A percentile compares a stretch with the other conserved stretches of the same genome.
Evolutionary conservation across 2,113 vertebrate genomes (phyloP).

Genomic region (Pollimyrus isidori): DNA sequence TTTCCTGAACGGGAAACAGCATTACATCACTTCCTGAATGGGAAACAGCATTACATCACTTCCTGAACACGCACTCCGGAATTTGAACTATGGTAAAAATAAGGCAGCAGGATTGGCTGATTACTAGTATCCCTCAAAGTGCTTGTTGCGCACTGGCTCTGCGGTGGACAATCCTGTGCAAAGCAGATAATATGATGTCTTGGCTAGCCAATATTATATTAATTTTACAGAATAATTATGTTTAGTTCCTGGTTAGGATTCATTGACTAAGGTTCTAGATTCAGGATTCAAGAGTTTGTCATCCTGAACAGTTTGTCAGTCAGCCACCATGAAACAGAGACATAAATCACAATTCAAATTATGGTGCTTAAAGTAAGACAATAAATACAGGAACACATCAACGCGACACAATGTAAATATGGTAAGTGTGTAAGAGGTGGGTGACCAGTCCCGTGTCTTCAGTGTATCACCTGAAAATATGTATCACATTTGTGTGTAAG

Average conservation of each 20-base stretch:
- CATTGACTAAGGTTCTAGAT: neutral
- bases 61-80: neutral
- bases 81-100: neutral
- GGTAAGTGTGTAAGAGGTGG: neutral
- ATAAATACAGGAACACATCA: neutral
- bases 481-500: neutral
- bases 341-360: neutral
- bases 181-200: neutral
- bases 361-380: neutral
- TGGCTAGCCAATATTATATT: neutral
- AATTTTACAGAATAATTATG: neutral
- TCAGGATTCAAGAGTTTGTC: neutral
- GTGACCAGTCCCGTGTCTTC: neutral
- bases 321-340: neutral
- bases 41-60: neutral
- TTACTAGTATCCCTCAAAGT: neutral
- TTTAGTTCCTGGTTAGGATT: neutral
- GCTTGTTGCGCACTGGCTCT: neutral
- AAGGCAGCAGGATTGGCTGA: neutral
- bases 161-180: neutral
- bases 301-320: neutral
- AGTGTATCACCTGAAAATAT: neutral
- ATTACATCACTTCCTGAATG: neutral
- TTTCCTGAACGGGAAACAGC: neutral
- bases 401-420: neutral